These are phyloP conservation scores for Gymnobelideus leadbeateri DNA, from an alignment of 2,113 vertebrate genomes.

Conservation along the genomic window DNA sequence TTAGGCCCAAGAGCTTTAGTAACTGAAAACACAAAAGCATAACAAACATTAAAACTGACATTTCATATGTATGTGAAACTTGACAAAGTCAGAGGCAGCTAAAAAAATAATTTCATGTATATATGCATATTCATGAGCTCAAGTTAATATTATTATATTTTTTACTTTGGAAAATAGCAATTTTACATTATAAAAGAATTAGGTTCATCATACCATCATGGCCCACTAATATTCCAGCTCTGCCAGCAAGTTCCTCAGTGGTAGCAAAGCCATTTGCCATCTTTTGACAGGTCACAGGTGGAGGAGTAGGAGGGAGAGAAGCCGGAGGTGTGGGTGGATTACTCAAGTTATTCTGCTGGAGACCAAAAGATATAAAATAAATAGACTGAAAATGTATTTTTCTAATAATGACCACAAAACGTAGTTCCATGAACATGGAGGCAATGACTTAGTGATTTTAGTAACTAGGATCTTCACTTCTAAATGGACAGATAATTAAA, in stretches of 20 bases:
- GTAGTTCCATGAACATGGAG: slow-evolving; percentile 54
- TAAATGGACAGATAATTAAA: neutral
- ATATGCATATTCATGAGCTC: neutral
- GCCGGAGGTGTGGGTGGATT: slow-evolving; percentile 98
- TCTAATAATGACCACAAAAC: slow-evolving; percentile 3
- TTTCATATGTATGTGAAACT: fast-evolving
- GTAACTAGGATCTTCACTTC: slow-evolving; percentile 21
- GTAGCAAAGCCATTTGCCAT: slow-evolving; percentile 95
- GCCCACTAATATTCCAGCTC: slow-evolving; percentile 89
- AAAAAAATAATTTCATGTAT: neutral
- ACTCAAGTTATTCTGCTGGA: slow-evolving; percentile 97
- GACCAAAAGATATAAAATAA: slow-evolving; percentile 72
- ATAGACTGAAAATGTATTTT: neutral
- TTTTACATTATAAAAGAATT: neutral
- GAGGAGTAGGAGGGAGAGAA: slow-evolving; percentile 97
- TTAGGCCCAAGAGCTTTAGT: slow-evolving; percentile 94
- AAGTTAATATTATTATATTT: neutral
- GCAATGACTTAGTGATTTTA: neutral
- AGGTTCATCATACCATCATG: slow-evolving; percentile 86
- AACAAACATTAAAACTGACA: slow-evolving; percentile 35
- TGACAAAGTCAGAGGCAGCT: neutral
- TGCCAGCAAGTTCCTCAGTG: slow-evolving; percentile 92
- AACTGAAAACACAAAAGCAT: slow-evolving; percentile 83
- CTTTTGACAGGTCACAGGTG: slow-evolving; percentile 94
- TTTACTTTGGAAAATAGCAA: neutral